Evolutionary conservation across 2,113 vertebrate species (phyloP).

Genomic region (Cinclus cinclus): DNA sequence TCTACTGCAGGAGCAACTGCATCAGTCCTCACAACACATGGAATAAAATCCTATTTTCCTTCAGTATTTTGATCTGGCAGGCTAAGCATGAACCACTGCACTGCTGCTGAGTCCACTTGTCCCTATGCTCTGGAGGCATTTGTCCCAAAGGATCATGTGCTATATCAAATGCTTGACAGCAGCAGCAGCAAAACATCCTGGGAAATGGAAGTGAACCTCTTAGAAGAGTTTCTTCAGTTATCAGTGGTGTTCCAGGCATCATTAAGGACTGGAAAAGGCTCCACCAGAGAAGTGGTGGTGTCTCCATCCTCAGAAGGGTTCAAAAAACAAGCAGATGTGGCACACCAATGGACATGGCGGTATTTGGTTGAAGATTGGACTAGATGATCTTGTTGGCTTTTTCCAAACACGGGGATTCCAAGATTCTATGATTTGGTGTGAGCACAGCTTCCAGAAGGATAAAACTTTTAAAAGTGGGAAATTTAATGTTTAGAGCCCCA

Average conservation of each 20-base stretch:
- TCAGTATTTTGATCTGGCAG: neutral
- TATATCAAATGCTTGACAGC: neutral
- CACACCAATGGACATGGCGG: fast-evolving
- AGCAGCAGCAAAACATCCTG: neutral
- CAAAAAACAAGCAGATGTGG: neutral
- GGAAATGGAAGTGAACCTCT: neutral
- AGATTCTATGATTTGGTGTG: neutral
- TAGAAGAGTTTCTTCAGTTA: neutral
- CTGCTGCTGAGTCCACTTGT: neutral
- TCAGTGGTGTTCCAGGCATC: neutral
- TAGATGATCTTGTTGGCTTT: neutral
- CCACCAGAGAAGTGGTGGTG: neutral
- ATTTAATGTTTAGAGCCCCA: fast-evolving
- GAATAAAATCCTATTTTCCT: neutral
- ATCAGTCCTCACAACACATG: neutral
- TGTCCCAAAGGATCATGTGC: fast-evolving
- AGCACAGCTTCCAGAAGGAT: neutral
- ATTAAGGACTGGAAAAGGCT: neutral
- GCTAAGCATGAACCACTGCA: neutral
- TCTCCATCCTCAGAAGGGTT: neutral
- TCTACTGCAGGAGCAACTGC: neutral
- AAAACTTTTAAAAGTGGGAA: neutral
- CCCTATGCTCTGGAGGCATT: neutral
- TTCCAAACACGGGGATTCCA: neutral
- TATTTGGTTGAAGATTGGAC: neutral